Percentiles rank a stretch among this genome's conserved stretches.
Conservation (phyloP, 1,140 invertebrate species). For the Delia radicum region DNA sequence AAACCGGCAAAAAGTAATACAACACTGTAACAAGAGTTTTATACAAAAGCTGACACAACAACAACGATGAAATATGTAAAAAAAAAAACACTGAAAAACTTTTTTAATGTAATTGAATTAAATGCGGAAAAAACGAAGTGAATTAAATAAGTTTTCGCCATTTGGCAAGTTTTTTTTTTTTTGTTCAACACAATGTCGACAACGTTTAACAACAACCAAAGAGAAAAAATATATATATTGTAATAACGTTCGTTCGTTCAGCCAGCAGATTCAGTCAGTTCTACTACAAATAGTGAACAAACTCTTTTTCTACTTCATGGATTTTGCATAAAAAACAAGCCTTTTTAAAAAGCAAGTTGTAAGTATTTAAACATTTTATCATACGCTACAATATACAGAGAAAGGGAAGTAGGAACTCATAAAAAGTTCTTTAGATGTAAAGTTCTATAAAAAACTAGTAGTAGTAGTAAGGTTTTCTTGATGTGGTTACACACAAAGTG, state of each 20-base stretch:
- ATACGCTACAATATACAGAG: not conserved
- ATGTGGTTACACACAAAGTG: conserved; percentile 16
- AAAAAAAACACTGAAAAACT: not conserved
- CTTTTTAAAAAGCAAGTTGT: not conserved
- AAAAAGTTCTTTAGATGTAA: not conserved
- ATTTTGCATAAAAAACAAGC: not conserved
- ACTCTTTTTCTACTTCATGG: conserved; percentile 4
- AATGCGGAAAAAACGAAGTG: conserved; percentile 25
- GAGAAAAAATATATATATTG: not conserved
- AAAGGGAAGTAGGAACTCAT: not conserved
- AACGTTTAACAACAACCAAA: not conserved
- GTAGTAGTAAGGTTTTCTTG: not conserved
- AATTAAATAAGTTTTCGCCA: conserved; percentile 24
- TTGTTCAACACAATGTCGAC: not conserved
- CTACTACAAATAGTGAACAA: not conserved
- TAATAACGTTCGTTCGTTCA: not conserved
- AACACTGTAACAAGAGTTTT: not conserved
- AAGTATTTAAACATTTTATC: conserved; percentile 5
- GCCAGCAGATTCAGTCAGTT: not conserved
- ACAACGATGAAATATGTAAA: not conserved
- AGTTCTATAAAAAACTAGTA: not conserved
- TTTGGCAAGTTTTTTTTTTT: conserved; percentile 17
- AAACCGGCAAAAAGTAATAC: not conserved
- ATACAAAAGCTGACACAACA: not conserved
- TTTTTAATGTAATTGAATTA: conserved; percentile 27